Evolutionary conservation across 2,888 invertebrate genomes (phyloP).

Genomic region (Sphecodes monilicornis): DNA sequence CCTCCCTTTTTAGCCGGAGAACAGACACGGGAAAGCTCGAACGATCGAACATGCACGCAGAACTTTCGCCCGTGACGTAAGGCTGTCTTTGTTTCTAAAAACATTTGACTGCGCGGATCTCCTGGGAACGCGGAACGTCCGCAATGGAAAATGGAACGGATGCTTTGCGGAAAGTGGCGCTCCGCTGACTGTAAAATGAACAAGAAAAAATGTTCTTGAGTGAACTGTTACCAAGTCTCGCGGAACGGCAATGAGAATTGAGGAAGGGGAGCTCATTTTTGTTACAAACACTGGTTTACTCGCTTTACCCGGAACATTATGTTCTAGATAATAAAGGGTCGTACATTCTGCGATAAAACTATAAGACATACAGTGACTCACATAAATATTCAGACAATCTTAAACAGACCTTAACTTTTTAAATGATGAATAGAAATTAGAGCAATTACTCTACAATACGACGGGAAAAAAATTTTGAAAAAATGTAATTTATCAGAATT

Average conservation of each 20-base stretch:
- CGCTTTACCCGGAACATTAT: no score
- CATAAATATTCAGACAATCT: no score
- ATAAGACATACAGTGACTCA: no score
- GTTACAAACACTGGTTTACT: no score
- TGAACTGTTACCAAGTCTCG: neutral
- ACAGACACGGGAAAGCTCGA: neutral
- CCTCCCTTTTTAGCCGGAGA: neutral
- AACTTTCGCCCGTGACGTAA: neutral
- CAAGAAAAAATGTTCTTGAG: neutral
- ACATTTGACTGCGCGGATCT: neutral
- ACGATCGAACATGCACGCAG: neutral
- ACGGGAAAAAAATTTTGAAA: no score
- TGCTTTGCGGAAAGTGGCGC: neutral
- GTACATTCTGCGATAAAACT: no score
- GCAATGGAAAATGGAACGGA: neutral
- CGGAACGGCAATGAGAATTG: neutral
- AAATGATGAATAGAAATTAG: no score
- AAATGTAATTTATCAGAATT: no score
- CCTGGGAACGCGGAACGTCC: neutral
- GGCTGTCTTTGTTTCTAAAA: constrained; percentile 2
- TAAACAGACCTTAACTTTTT: no score
- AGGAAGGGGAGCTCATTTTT: neutral
- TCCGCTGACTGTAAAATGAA: neutral
- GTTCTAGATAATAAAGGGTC: no score
- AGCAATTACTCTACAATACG: no score